phyloP scores from a whole-genome alignment of 1,140 invertebrate genomes.

The Aporrectodea caliginosa region DNA sequence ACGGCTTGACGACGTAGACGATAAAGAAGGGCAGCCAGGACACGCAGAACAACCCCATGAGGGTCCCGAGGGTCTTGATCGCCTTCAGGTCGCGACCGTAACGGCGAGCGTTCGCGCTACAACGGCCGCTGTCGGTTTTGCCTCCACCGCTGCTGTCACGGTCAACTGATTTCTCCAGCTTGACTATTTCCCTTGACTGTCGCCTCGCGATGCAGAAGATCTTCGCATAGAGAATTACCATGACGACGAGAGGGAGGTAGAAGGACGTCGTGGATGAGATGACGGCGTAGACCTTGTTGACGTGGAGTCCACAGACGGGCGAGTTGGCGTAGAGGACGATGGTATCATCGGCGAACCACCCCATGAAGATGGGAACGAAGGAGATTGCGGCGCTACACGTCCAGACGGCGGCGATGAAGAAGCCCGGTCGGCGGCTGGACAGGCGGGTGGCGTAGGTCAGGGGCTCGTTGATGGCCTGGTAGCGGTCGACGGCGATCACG shows the following conservation, averaged over 20 bases:
- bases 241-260: constrained; percentile 53
- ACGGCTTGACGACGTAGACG: constrained; percentile 51
- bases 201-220: constrained; percentile 57
- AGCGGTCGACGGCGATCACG: constrained; percentile 61
- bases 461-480: constrained; percentile 56
- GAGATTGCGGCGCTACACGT: constrained; percentile 54
- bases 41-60: constrained; percentile 83
- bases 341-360: constrained; percentile 59
- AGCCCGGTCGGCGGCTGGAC: constrained; percentile 81
- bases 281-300: constrained; percentile 56
- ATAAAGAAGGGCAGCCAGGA: constrained; percentile 96
- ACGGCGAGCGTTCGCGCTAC: constrained; percentile 45
- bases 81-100: constrained; percentile 70
- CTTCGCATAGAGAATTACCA: constrained; percentile 53
- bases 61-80: constrained; percentile 86
- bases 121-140: background rate
- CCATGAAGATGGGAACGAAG: background rate
- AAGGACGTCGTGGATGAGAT: constrained; percentile 60
- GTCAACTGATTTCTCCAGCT: constrained; percentile 2
- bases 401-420: constrained; percentile 81
- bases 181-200: constrained; percentile 60
- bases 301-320: constrained; percentile 80
- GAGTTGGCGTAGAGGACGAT: constrained; percentile 61
- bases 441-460: constrained; percentile 36
- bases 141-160: too few species aligned